Evolutionary conservation across 30 jellyfish, hydroid and myxozoan species (phyloP), one percentile per base, ranked within the genome.

Genomic region (Hydractinia symbiolongicarpus): DNA sequence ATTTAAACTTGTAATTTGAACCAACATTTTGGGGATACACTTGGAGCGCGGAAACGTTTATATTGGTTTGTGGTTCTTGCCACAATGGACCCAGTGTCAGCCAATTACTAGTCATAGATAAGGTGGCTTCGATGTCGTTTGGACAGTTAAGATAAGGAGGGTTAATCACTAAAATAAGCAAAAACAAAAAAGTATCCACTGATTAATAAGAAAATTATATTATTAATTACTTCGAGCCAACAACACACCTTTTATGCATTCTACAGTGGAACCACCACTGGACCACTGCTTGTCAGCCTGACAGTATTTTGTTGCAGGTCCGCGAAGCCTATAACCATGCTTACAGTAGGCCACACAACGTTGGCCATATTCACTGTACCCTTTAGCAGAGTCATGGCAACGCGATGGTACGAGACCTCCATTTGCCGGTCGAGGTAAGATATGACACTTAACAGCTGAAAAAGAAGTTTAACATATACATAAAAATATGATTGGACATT

Each of bases 91-190:
- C 93, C 50, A 91, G 91, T 13, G 83, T 7, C 13, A 84, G 10
- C 14, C 84, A 64, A 5, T 78, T 70, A 21, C 56, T 83, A 85
- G 74, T 61, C 20, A 89, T 55, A 54, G 96, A 93, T 13, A 91
- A 57, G 5, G 54, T 77, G 15, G 81, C 81, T 52, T 66, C 85
- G 75, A 91, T 78, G 76, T 86, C 98, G 50, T 79, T 61, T 11
- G 98, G 98, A 72, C 98, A 91, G 77, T 91, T 91, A 19, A 91
- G 19, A 88, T 91, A 91, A 53, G 98, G 98, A 51, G 85, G 67
- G 8, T 69, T 87, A 66, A 79, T 73, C 57, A 79, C 98, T 91
- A 76, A 10, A 82, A 64, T 51, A 64, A 64, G 40, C 74, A 64
- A 64, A 64, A 4, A 16, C 1, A 58, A 58, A 13, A 58, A 58